Base-by-base conservation (phyloP, 2,797 vertebrate species). In the Pelodytes ibericus region DNA sequence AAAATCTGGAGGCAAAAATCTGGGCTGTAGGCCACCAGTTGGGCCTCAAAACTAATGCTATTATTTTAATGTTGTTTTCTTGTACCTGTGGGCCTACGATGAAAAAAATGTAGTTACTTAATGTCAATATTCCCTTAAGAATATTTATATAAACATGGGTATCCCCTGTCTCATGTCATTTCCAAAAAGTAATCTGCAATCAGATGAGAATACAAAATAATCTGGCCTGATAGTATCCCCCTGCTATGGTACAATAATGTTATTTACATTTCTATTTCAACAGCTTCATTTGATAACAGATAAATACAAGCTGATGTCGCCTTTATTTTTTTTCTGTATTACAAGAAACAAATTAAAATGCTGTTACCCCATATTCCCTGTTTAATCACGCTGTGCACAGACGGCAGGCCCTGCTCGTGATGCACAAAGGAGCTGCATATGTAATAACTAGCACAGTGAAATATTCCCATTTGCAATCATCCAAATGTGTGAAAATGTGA, bases 381-480 rank as follows among this genome's bases (percentile, higher is more conserved):
- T 31, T 26, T 29, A 22, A 65, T 44, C 49, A 25, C 22, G 25
- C 33, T 57, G 47, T 65, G 18, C 26, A 20, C 9, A 53, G 36
- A 64, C 13, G 13, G 4, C 49, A 39, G 31, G 18, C 18, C 39
- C 20, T 29, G 10, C 2, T 67, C 7, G 24, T 22, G 26, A 69
- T 15, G n/a, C 30, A 36, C n/a, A 10, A 20, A 56, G 49, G 41
- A 33, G 24, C 44, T 51, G 3, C 25, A 41, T 41, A 58, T 36
- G 41, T 4, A 65, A 57, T 58, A 65, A 59, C 25, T 41, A 49
- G n/a, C 53, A 60, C 51, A 31, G 51, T 57, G 33, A 66, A 74
- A 47, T 66, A 66, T 67, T 74, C 56, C 66, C 66, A 65, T 74
- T 58, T 74, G 51, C 62, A 30, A 26, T 66, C 20, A 66, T 66